phyloP scores from a whole-genome alignment of 2,113 vertebrate genomes.

The Onychostruthus taczanowskii region DNA sequence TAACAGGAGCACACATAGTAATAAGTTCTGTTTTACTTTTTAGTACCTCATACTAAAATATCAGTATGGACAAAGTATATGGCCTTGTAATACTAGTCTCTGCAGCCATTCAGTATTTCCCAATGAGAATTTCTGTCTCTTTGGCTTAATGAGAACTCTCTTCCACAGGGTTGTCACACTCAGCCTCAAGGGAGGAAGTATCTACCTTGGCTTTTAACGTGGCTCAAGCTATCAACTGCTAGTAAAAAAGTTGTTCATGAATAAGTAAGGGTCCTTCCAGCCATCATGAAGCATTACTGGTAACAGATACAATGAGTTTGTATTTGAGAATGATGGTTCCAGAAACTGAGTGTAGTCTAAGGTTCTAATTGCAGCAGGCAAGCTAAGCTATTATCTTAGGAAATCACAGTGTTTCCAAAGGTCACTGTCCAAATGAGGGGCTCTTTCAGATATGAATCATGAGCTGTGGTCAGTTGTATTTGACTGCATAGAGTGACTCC shows the following conservation, averaged over 20 bases:
- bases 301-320: background rate
- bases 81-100: background rate
- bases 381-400: background rate
- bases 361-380: background rate
- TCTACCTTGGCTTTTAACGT: background rate
- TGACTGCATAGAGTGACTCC: background rate
- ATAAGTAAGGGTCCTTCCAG: background rate
- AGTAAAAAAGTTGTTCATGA: background rate
- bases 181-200: background rate
- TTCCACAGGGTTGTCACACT: background rate
- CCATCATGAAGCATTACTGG: background rate
- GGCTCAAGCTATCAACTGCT: background rate
- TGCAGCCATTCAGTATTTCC: background rate
- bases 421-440: background rate
- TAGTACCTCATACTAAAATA: background rate
- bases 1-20: background rate
- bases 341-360: background rate
- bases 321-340: background rate
- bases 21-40: background rate
- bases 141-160: background rate
- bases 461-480: background rate
- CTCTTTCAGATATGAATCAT: background rate
- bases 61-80: background rate
- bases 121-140: background rate
- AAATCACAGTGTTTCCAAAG: background rate